Base-by-base conservation (phyloP, 64 coral and sea anemone genomes). In the Trachythela sp. region DNA sequence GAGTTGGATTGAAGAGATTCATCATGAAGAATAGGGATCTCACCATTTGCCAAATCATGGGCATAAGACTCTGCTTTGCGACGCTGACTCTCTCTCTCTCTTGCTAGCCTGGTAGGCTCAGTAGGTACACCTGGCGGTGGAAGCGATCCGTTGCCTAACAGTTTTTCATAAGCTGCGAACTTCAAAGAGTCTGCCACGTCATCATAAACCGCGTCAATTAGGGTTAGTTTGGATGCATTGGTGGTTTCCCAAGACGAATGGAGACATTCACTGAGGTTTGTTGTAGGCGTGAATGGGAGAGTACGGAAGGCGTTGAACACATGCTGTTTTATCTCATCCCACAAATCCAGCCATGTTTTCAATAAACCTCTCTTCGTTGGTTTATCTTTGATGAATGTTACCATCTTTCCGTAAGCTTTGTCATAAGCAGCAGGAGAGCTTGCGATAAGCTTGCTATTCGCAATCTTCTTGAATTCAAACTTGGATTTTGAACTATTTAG, bases 341-440 rank as follows among this genome's bases (percentile, higher is more conserved):
- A 88, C 86, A 30, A 88, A 14, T 59, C 54, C 4, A 88, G 86
- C 86, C 86, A 88, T n/a, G n/a, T n/a, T 13, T 88, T 88, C 86
- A 88, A 64, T 42, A 88, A 70, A 39, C 54, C 8, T 70, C 68
- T 70, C 68, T 88, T 88, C 9, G 4, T 17, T 77, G n/a, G 4
- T 35, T 38, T 4, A 9, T 77, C 32, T 2, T 77, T 2, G 31
- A 77, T 77, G 71, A 77, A 77, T 5, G 3, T 77, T 3, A 5
- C 71, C 29, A 77, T 76, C 17, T 41, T 72, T 15, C 37, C 68
- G 76, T 77, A 77, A 13, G 87, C 68, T 72, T 89, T 77, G 70
- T 77, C 64, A 72, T 89, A 89, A 2, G 8, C 48, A 43, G 87
- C 43, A 76, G 87, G 87, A 77, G 18, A 48, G 15, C 7, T 77